Conservation (phyloP, 2,888 invertebrate species). For the Mesorhabditis sp. region DNA sequence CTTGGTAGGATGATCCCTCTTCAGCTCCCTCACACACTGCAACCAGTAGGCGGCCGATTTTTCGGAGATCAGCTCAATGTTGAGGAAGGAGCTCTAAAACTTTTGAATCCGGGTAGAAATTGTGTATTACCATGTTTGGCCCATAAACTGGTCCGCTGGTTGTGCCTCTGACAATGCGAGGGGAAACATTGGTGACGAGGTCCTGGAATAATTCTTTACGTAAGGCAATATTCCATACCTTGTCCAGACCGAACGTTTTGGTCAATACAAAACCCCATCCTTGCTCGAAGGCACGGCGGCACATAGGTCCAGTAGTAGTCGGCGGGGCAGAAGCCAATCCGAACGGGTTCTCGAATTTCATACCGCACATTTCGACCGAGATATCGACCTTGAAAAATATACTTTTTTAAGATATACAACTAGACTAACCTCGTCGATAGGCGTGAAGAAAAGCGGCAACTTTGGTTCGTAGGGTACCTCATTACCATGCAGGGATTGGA, state of each 20-base stretch:
- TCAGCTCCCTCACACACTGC: constrained; percentile 76
- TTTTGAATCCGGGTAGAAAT: neutral
- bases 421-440: constrained; percentile 71
- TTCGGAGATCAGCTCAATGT: constrained; percentile 96
- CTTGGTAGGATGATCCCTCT: constrained; percentile 74
- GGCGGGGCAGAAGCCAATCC: constrained; percentile 96
- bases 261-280: constrained; percentile 98
- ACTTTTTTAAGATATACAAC: neutral
- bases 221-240: constrained; percentile 66
- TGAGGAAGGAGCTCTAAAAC: constrained; percentile 84
- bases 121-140: constrained; percentile 68
- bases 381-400: constrained; percentile 71
- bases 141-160: constrained; percentile 82
- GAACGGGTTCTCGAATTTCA: constrained; percentile 91
- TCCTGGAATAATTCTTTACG: constrained; percentile 66
- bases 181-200: constrained; percentile 90
- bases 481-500: constrained; percentile 70
- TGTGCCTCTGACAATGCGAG: constrained; percentile 86
- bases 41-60: constrained; percentile 92
- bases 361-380: constrained; percentile 84
- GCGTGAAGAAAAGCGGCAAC: constrained; percentile 85
- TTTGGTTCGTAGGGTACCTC: constrained; percentile 69
- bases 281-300: constrained; percentile 84
- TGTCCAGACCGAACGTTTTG: constrained; percentile 89
- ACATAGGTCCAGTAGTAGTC: constrained; percentile 81